Evolutionary conservation across 2,797 vertebrate species (phyloP).

Genomic region (Rhincodon typus): DNA sequence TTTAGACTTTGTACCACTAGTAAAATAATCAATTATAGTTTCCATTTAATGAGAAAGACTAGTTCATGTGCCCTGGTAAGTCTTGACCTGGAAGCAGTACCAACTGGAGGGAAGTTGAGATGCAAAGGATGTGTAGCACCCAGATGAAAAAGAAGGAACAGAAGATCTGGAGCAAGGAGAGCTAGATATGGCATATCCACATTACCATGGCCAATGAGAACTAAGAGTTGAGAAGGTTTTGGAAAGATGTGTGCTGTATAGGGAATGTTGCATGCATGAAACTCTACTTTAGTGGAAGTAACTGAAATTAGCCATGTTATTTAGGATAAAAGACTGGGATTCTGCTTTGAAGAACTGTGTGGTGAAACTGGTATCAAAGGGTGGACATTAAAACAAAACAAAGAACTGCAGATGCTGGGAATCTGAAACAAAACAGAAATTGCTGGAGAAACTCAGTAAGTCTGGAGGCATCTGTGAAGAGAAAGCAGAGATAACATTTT

Average conservation of each 20-base stretch:
- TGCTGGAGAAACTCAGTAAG: too few relatives aligned
- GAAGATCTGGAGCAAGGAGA: not conserved
- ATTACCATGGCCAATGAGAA: not conserved
- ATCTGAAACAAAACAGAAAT: too few relatives aligned
- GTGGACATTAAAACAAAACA: too few relatives aligned
- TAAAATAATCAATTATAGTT: not conserved
- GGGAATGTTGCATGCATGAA: not conserved
- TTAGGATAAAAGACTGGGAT: not conserved
- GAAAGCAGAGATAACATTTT: too few relatives aligned
- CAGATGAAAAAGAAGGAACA: not conserved
- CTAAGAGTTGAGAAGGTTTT: not conserved
- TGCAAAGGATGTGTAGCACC: not conserved
- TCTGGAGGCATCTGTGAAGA: too few relatives aligned
- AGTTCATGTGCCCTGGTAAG: not conserved
- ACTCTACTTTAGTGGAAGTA: not conserved
- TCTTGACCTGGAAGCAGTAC: not conserved
- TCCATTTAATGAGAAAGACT: not conserved
- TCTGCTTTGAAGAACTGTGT: not conserved
- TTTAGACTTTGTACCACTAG: not conserved
- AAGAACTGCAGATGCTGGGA: too few relatives aligned
- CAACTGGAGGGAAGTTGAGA: not conserved
- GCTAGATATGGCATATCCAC: not conserved
- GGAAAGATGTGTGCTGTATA: not conserved
- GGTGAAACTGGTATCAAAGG: not conserved
- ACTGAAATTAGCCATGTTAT: not conserved